phyloP scores from a whole-genome alignment of 2,888 invertebrate genomes.

The Eristalinus sepulchralis region DNA sequence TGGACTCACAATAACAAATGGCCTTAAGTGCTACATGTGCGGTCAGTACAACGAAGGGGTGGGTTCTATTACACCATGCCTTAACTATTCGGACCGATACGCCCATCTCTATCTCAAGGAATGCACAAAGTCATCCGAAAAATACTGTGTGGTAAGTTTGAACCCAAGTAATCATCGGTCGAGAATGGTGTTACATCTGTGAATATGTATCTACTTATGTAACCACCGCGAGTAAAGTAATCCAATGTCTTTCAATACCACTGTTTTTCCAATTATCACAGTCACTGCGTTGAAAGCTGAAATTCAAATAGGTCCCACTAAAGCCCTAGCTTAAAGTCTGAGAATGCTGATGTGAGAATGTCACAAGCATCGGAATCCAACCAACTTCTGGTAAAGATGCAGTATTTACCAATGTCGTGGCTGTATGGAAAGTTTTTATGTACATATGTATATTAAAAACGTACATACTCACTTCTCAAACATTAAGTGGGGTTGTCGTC shows the following conservation, averaged over 20 bases:
- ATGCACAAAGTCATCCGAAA: constrained; percentile 84
- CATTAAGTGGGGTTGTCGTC: not conserved
- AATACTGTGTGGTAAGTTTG: constrained; percentile 89
- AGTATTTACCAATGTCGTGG: constrained; percentile 12
- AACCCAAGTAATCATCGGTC: constrained; percentile 11
- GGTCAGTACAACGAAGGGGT: constrained; percentile 93
- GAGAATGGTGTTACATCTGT: constrained; percentile 15
- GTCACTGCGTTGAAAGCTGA: constrained; percentile 17
- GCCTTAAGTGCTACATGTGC: constrained; percentile 87
- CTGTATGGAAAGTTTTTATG: not conserved
- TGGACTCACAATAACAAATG: constrained; percentile 77
- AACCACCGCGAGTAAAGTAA: constrained; percentile 25
- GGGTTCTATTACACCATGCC: constrained; percentile 91
- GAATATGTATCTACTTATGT: constrained; percentile 26
- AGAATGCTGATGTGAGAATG: constrained; percentile 16
- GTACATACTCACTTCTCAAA: not conserved
- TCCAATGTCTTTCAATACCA: constrained; percentile 19
- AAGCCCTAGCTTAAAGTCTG: constrained; percentile 35
- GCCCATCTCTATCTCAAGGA: constrained; percentile 87
- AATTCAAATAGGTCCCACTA: constrained; percentile 37
- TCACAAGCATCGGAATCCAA: constrained; percentile 23
- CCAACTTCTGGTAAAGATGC: not conserved
- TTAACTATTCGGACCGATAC: constrained; percentile 85
- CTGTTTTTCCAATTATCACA: constrained; percentile 18
- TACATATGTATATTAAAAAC: not conserved